A percentile compares a stretch with the other conserved stretches of the same genome.
Evolutionary conservation across 2,113 vertebrate species (phyloP).

Genomic region (Antechinus stuartii): DNA sequence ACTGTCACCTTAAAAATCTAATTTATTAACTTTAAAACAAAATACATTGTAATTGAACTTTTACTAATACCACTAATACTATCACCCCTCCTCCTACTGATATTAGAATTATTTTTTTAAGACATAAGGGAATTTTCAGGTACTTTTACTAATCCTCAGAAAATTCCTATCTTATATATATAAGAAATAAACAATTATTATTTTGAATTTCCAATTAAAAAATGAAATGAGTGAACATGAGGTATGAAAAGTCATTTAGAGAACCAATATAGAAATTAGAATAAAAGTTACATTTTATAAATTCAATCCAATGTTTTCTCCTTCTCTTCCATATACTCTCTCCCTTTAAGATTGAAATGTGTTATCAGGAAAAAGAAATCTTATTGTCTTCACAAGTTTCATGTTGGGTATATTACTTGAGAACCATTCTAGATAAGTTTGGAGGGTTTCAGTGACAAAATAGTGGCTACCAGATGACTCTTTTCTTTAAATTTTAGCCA

Average conservation of each 20-base stretch:
- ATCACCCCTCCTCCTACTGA: neutral
- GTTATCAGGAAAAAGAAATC: neutral
- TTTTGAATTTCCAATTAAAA: slow-evolving; percentile 28
- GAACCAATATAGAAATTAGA: neutral
- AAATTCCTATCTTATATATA: neutral
- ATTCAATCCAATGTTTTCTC: neutral
- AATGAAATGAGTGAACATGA: neutral
- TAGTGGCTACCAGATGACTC: neutral
- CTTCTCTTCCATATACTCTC: neutral
- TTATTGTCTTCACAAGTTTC: neutral
- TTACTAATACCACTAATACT: slow-evolving; percentile 30
- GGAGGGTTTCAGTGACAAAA: neutral
- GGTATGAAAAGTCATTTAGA: neutral
- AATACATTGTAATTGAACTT: slow-evolving; percentile 21
- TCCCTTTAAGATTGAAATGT: neutral
- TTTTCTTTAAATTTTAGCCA: neutral
- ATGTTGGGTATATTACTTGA: neutral
- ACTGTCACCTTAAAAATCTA: neutral
- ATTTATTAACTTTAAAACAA: slow-evolving; percentile 32
- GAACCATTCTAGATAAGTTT: neutral
- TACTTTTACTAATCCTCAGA: slow-evolving; percentile 22
- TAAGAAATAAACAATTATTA: slow-evolving; percentile 27
- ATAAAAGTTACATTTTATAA: neutral
- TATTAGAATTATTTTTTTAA: slow-evolving; percentile 22
- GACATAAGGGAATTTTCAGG: slow-evolving; percentile 10